Conservation (phyloP, 2,113 vertebrate genomes). For the Galemys pyrenaicus region DNA sequence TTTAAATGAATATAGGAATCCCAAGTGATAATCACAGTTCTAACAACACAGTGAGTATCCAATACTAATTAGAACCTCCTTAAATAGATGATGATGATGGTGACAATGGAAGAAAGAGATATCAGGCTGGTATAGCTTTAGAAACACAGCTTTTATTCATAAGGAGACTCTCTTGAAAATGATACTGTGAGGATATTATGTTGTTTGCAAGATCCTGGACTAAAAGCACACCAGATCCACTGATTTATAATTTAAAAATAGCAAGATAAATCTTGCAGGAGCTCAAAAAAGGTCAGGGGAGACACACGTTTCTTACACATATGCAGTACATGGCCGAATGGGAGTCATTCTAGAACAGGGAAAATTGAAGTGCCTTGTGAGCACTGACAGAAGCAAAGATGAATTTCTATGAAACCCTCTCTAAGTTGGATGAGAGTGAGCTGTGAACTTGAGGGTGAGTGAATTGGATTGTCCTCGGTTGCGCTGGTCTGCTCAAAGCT, state of each 20-base stretch:
- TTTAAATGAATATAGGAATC: not conserved
- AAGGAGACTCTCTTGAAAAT: not conserved
- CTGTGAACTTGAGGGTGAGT: not conserved
- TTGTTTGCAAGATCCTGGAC: not conserved
- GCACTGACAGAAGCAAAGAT: not conserved
- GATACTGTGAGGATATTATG: not conserved
- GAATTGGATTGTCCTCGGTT: not conserved
- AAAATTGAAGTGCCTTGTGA: not conserved
- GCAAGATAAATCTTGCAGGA: not conserved
- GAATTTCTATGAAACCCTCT: not conserved
- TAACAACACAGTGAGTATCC: not conserved
- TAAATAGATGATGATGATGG: no score
- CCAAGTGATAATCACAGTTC: not conserved
- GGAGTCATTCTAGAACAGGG: not conserved
- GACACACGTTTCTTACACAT: not conserved
- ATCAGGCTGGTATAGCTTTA: accelerated
- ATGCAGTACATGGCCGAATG: accelerated
- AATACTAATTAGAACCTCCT: not conserved
- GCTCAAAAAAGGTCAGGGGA: not conserved
- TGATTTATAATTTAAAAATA: not conserved
- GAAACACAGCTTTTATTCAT: accelerated
- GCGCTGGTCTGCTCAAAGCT: not conserved
- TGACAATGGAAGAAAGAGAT: not conserved
- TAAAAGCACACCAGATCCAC: not conserved
- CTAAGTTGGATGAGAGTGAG: not conserved